Base-by-base conservation (phyloP, 1,140 invertebrate species). In the Drosophila lowei region DNA sequence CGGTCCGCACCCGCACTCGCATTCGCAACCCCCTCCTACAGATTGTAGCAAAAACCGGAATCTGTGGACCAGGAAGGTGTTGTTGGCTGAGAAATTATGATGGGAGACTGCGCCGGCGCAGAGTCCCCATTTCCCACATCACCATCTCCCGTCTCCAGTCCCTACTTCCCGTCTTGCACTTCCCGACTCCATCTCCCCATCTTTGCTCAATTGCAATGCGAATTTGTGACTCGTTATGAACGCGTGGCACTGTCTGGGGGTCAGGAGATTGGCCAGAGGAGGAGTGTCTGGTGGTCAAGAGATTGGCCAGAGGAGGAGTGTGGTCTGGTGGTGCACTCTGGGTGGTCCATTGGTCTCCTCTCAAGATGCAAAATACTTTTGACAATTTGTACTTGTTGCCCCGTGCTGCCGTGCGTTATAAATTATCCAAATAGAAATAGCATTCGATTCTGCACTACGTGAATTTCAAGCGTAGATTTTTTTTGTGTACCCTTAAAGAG, bases 391-490 rank as follows among this genome's bases (percentile, higher is more conserved):
- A 85, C 77, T 89, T 89, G 77, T 81, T 80, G 73, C 59, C 44
- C 55, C 58, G 55, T 38, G 62, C 72, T 77, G 80, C 77, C 48
- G 73, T 76, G 76, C 79, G 79, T 89, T 89, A 89, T 89, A 89
- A 89, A 89, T 89, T 81, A 80, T 85, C 34, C 49, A 89, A 81
- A 89, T 89, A 89, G 80, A 89, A 84, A 85, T 89, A 81, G 85
- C 73, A 68, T 73, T 83, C 59, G 61, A 60, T 75, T 59, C 61
- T 4, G 34, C 34, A 38, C 11, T 38, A 5, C 9, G 34, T 38
- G 28, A 2, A 30, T 30, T 8, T 3, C 3, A 34, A 9, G 2
- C 28, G 7, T 8, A 30, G 7, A 2, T 11, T 34, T 34, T 34
- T 34, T 34, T 11, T 9, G 8, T 46, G 13, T 41, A 57, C 30